Conservation (phyloP, 1,140 invertebrate genomes). For the Microplitis mediator region DNA sequence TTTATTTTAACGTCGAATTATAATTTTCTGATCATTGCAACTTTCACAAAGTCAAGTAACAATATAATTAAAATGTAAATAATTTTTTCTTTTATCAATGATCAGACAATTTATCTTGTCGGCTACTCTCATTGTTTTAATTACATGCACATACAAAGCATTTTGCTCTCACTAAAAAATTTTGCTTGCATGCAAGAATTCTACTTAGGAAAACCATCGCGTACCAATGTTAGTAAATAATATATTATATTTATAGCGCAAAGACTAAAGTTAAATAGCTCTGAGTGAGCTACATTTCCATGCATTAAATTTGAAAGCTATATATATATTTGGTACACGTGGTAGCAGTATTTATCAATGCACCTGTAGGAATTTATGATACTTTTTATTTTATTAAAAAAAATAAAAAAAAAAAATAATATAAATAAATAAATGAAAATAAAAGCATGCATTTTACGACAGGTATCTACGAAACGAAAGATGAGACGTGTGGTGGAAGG, state of each 20-base stretch:
- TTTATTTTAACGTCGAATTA: conserved; percentile 18
- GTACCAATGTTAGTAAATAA: conserved; percentile 8
- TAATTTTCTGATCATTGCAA: conserved; percentile 21
- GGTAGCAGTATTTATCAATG: background rate
- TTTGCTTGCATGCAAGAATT: conserved; percentile 14
- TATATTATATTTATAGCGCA: background rate
- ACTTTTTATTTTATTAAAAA: conserved; percentile 21
- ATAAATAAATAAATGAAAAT: background rate
- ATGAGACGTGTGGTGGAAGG: conserved; percentile 34
- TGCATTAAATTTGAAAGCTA: background rate
- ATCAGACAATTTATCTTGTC: conserved; percentile 13
- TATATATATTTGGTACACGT: background rate
- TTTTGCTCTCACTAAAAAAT: conserved; percentile 26
- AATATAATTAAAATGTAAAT: background rate
- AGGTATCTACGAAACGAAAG: conserved; percentile 41
- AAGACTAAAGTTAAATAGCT: background rate
- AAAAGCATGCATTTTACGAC: conserved; percentile 30
- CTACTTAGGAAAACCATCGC: conserved; percentile 9
- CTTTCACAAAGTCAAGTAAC: background rate
- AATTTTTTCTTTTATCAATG: background rate
- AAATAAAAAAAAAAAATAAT: conserved; percentile 29
- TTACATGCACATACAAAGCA: conserved; percentile 30
- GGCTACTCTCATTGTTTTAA: conserved; percentile 19
- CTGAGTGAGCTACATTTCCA: background rate
- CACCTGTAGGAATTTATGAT: conserved; percentile 20